phyloP scores from a whole-genome alignment of 2,888 invertebrate genomes.

The Habrosyne pyritoides region DNA sequence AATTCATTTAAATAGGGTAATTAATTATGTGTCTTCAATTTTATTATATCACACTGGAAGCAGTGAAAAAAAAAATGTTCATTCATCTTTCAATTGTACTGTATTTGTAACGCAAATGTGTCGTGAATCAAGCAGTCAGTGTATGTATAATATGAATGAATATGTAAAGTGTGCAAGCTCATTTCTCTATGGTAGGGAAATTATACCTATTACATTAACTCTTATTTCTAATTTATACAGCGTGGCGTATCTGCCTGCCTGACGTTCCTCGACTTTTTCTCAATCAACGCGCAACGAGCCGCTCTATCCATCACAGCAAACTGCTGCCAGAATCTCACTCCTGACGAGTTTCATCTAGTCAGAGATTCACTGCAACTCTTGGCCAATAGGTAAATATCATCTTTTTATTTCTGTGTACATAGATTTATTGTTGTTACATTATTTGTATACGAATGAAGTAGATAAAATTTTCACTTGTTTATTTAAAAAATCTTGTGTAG shows the following conservation, averaged over 20 bases:
- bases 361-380: constrained; percentile 93
- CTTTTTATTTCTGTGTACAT: neutral
- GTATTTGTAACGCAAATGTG: too few species aligned
- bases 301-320: constrained; percentile 98
- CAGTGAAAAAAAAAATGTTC: too few species aligned
- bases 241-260: constrained; percentile 98
- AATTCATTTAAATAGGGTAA: too few species aligned
- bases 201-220: neutral
- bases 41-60: too few species aligned
- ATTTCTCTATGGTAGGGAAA: neutral
- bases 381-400: constrained; percentile 82
- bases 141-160: too few species aligned
- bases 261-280: constrained; percentile 99
- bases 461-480: too few species aligned
- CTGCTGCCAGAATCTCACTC: constrained; percentile 96
- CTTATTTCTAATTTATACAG: constrained; percentile 73
- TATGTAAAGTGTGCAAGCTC: neutral
- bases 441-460: too few species aligned
- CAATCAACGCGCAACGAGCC: constrained; percentile 98
- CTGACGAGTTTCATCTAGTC: constrained; percentile 97
- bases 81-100: too few species aligned
- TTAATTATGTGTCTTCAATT: too few species aligned
- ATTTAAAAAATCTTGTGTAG: too few species aligned
- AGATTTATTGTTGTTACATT: too few species aligned
- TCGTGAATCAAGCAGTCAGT: too few species aligned